Conservation (phyloP, 2,797 vertebrate genomes). For the Pipistrellus kuhlii region DNA sequence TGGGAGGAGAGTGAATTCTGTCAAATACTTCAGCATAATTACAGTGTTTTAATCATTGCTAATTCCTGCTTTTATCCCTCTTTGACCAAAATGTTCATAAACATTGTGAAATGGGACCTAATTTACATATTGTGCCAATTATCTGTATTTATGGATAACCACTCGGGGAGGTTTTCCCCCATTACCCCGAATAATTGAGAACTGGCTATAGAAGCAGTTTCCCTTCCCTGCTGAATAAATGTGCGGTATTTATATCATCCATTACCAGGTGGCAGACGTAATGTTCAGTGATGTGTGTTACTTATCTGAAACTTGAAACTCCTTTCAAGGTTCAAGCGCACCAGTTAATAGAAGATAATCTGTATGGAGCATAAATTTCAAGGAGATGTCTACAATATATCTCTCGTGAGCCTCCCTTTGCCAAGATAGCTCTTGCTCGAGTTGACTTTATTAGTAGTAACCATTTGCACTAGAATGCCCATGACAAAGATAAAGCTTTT, state of each 20-base stretch:
- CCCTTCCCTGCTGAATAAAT: slow-evolving; percentile 76
- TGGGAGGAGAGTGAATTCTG: slow-evolving; percentile 17
- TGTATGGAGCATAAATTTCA: slow-evolving; percentile 83
- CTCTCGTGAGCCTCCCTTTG: slow-evolving; percentile 53
- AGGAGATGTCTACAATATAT: slow-evolving; percentile 80
- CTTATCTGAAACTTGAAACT: slow-evolving; percentile 83
- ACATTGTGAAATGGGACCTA: slow-evolving; percentile 71
- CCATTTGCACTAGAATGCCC: slow-evolving; percentile 54
- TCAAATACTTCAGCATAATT: slow-evolving; percentile 72
- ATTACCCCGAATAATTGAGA: slow-evolving; percentile 84
- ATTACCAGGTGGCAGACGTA: slow-evolving; percentile 82
- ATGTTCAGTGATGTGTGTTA: slow-evolving; percentile 81
- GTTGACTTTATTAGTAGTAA: slow-evolving; percentile 77
- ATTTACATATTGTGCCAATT: slow-evolving; percentile 84
- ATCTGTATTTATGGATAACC: slow-evolving; percentile 81
- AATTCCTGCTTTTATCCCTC: slow-evolving; percentile 69
- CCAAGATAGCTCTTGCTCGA: slow-evolving; percentile 68
- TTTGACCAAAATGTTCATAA: slow-evolving; percentile 77
- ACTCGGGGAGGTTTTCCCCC: slow-evolving; percentile 81
- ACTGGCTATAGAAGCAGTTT: slow-evolving; percentile 78
- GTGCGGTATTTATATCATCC: slow-evolving; percentile 82
- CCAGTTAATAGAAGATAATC: slow-evolving; percentile 83
- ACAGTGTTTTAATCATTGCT: slow-evolving; percentile 68
- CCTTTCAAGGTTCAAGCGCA: slow-evolving; percentile 84
- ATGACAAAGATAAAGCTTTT: slow-evolving; percentile 81